Conservation (phyloP, 2,888 invertebrate genomes). For the Trimorus sp. region DNA sequence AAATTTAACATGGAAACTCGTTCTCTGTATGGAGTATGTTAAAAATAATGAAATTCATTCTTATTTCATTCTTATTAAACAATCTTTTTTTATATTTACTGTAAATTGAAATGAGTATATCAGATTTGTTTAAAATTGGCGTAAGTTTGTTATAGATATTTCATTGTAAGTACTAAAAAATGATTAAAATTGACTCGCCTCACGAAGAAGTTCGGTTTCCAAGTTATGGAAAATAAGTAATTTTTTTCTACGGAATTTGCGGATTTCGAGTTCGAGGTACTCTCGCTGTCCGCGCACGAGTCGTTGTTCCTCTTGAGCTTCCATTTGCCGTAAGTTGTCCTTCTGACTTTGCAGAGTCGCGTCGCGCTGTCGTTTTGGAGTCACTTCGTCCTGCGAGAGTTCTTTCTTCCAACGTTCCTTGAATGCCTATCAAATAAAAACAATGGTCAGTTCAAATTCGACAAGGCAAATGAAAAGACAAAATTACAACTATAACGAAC, state of each 20-base stretch:
- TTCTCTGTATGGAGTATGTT: too few relatives aligned
- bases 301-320: constrained; percentile 94
- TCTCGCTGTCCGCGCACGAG: constrained; percentile 94
- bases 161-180: neutral
- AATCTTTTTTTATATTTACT: too few relatives aligned
- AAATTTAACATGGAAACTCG: too few relatives aligned
- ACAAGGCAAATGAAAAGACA: neutral
- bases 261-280: constrained; percentile 94
- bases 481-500: constrained; percentile 63
- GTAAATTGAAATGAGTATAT: too few relatives aligned
- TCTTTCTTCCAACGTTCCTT: constrained; percentile 98
- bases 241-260: constrained; percentile 95
- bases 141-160: too few relatives aligned
- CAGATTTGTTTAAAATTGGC: too few relatives aligned
- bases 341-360: constrained; percentile 96
- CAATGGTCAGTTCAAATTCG: neutral
- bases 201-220: constrained; percentile 94
- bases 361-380: constrained; percentile 94
- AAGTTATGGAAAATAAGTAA: constrained; percentile 92
- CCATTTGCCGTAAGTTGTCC: constrained; percentile 94
- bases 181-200: constrained; percentile 83
- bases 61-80: too few relatives aligned
- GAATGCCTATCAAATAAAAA: constrained; percentile 83
- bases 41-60: too few relatives aligned
- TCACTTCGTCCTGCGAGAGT: constrained; percentile 94